Percentiles rank a stretch among this genome's conserved stretches.
phyloP scores from a whole-genome alignment of 2,888 invertebrate species.

The Macaria notata region DNA sequence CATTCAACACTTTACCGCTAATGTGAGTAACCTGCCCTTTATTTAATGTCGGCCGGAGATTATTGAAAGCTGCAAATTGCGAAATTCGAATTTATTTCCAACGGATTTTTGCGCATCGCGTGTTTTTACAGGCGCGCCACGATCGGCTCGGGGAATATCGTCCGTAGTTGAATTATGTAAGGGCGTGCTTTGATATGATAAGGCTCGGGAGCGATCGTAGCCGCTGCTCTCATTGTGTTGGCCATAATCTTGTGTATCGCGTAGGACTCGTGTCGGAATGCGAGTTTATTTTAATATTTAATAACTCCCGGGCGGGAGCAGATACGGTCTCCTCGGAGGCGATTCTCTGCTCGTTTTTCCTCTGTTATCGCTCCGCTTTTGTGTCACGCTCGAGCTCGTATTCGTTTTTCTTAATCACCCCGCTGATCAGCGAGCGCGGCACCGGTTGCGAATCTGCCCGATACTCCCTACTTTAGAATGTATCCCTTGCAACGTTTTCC shows the following conservation, averaged over 20 bases:
- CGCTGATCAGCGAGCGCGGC: slow-evolving; percentile 61
- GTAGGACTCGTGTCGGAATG: slow-evolving; percentile 78
- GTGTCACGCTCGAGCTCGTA: slow-evolving; percentile 75
- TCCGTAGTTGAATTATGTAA: slow-evolving; percentile 67
- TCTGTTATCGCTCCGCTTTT: slow-evolving; percentile 74
- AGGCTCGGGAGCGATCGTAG: slow-evolving; percentile 68
- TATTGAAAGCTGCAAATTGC: slow-evolving; percentile 17
- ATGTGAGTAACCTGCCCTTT: slow-evolving; percentile 30
- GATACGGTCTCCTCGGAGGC: slow-evolving; percentile 75
- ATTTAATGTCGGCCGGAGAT: slow-evolving; percentile 22
- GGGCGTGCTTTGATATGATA: slow-evolving; percentile 74
- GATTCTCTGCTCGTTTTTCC: slow-evolving; percentile 75
- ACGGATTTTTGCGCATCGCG: slow-evolving; percentile 36
- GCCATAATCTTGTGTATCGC: slow-evolving; percentile 77
- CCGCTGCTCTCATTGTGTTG: slow-evolving; percentile 76
- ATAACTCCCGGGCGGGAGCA: slow-evolving; percentile 74
- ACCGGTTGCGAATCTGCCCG: slow-evolving; percentile 55
- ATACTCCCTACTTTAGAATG: slow-evolving; percentile 30
- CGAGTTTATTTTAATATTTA: slow-evolving; percentile 82
- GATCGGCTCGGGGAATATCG: slow-evolving; percentile 52
- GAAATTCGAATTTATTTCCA: slow-evolving; percentile 17
- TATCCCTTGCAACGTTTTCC: slow-evolving; percentile 28
- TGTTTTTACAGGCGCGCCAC: slow-evolving; percentile 56
- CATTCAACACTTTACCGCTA: slow-evolving; percentile 39
- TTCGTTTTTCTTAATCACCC: slow-evolving; percentile 73